phyloP scores from a whole-genome alignment of 2,888 invertebrate species.

The Bimastos eiseni region DNA sequence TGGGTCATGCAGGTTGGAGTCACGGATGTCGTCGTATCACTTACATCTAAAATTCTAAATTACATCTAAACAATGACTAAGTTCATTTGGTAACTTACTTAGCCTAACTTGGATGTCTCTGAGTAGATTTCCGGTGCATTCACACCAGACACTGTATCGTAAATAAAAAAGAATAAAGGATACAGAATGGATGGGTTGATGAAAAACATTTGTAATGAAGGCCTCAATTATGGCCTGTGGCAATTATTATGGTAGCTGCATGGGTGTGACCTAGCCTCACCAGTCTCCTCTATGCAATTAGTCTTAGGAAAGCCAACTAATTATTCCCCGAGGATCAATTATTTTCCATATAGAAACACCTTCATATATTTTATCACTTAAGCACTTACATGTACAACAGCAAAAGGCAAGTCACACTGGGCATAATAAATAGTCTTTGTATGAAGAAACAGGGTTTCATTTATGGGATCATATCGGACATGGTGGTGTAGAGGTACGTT shows the following conservation, averaged over 20 bases:
- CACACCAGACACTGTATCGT: not conserved
- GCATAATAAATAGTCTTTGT: not conserved
- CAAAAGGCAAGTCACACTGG: not conserved
- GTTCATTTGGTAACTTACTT: too few species aligned
- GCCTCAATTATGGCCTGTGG: not conserved
- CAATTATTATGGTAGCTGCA: not conserved
- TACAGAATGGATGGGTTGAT: not conserved
- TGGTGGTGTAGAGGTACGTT: too few species aligned
- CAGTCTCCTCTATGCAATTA: not conserved
- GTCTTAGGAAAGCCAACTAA: not conserved
- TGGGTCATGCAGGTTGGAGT: too few species aligned
- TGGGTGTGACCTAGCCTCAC: not conserved
- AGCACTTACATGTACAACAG: too few species aligned
- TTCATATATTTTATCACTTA: not conserved
- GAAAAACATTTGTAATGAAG: not conserved
- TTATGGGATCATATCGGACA: not conserved
- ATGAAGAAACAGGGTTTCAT: not conserved
- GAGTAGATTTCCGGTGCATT: too few species aligned
- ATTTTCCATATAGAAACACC: not conserved
- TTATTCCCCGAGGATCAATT: constrained; percentile 3
- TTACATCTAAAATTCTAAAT: too few species aligned
- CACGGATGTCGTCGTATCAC: too few species aligned
- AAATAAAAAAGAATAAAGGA: constrained; percentile 13
- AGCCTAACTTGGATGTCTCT: too few species aligned
- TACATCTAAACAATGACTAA: too few species aligned